Conservation (phyloP, 2,797 vertebrate genomes). For the Buphagus erythrorhynchus region DNA sequence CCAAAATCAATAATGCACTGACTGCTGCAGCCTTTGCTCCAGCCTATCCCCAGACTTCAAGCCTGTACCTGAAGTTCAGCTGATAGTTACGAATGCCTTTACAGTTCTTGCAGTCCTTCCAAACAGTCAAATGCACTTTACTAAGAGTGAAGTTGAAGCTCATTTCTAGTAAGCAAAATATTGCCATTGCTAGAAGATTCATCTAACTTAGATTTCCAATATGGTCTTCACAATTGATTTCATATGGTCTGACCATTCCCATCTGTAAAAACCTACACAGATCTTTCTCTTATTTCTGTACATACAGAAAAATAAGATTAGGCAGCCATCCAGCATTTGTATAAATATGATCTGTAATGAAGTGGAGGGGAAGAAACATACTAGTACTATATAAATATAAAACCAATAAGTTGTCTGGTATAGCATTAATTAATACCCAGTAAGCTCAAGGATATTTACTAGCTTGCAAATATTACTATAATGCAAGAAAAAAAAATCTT, state of each 20-base stretch:
- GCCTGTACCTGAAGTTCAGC: not conserved
- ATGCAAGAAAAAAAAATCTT: not conserved
- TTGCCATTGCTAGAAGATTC: not conserved
- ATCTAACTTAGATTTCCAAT: not conserved
- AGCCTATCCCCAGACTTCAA: not conserved
- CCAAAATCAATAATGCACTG: not conserved
- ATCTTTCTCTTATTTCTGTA: not conserved
- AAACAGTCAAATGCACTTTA: not conserved
- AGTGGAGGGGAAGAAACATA: not conserved
- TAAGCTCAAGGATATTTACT: not conserved
- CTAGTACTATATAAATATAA: not conserved
- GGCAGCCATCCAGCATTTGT: not conserved
- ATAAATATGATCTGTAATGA: not conserved
- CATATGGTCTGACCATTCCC: not conserved
- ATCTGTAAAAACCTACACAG: not conserved
- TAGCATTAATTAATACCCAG: not conserved
- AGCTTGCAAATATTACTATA: not conserved
- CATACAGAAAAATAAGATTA: not conserved
- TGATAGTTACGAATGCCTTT: not conserved
- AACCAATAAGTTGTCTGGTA: not conserved
- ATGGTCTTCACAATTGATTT: not conserved
- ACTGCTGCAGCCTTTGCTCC: not conserved
- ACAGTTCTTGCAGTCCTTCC: not conserved
- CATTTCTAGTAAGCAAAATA: not conserved
- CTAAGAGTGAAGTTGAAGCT: not conserved